Conservation (phyloP, 2,888 invertebrate genomes). For the Macaria liturata region DNA sequence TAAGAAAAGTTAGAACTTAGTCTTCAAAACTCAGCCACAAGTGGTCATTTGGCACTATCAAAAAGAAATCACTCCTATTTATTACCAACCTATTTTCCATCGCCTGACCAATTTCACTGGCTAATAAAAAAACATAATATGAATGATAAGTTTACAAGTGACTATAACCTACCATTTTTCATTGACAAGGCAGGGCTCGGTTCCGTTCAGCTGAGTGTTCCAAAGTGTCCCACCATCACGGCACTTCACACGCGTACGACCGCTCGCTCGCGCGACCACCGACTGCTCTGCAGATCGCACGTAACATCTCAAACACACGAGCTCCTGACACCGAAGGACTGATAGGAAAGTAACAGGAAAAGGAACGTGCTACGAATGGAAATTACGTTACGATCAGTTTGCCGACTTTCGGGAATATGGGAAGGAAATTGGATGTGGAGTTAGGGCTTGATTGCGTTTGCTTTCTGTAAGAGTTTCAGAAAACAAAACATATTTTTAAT, state of each 20-base stretch:
- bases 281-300: slow-evolving; percentile 46
- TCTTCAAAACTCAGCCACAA: too few species aligned
- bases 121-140: too few species aligned
- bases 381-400: not conserved
- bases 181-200: slow-evolving; percentile 29
- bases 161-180: slow-evolving; percentile 31
- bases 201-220: slow-evolving; percentile 59
- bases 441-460: not conserved
- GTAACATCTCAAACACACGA: slow-evolving; percentile 5
- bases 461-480: not conserved
- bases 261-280: slow-evolving; percentile 53
- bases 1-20: too few species aligned
- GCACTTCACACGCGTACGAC: slow-evolving; percentile 54
- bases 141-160: too few species aligned
- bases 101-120: too few species aligned
- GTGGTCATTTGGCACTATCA: too few species aligned
- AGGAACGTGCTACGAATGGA: slow-evolving; percentile 10
- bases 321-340: slow-evolving; percentile 12
- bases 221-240: slow-evolving; percentile 61
- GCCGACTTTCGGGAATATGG: not conserved
- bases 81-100: too few species aligned
- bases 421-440: too few species aligned
- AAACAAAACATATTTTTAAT: too few species aligned
- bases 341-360: slow-evolving; percentile 24
- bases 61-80: too few species aligned